Evolutionary conservation across 2,113 vertebrate species (phyloP), one percentile per base, ranked within the genome.

Genomic region (Rissa tridactyla): DNA sequence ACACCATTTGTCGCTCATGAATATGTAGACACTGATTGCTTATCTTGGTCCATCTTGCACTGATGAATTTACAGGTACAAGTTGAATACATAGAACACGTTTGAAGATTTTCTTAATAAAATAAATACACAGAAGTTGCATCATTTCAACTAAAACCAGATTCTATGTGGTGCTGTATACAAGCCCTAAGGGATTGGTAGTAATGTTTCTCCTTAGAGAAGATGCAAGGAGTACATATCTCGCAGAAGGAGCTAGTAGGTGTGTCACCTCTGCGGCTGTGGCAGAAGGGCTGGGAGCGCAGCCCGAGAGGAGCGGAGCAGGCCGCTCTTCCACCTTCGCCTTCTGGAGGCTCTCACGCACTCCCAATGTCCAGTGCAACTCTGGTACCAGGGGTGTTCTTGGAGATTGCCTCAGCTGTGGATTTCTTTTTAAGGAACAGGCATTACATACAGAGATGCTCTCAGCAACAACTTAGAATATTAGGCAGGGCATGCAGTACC

Each of bases 241-340:
- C 58, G 38, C 38, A 64, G 54, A 40, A 19, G 12, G 9, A 15
- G 10, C 7, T 46, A 68, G 49, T 57, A 89, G 32, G 18, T 44
- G n/a, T 13, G 54, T 76, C 15, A 19, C 13, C 44, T 64, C 44
- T 5, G 3, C 11, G 4, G 20, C 6, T 8, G 23, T 27, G 17
- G 46, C 40, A 52, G 10, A 76, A 52, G 23, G 22, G 14, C 32
- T 60, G 40, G n/a, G 38, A 65, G 26, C 2, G 38, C 27, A 61
- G 20, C 23, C 11, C 0, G 2, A 32, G 49, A 44, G 10, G 7
- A 49, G 13, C 9, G 32, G 8, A 84, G 15, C 0, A 0, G 16
- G 22, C 10, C 52, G 20, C 13, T 72, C 7, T 78, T 44, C 13
- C 30, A 65, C 19, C 8, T 57, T 49, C 0, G 0, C 11, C 25